Base-by-base conservation (phyloP, 2,113 vertebrate genomes). In the Pluvianellus socialis region DNA sequence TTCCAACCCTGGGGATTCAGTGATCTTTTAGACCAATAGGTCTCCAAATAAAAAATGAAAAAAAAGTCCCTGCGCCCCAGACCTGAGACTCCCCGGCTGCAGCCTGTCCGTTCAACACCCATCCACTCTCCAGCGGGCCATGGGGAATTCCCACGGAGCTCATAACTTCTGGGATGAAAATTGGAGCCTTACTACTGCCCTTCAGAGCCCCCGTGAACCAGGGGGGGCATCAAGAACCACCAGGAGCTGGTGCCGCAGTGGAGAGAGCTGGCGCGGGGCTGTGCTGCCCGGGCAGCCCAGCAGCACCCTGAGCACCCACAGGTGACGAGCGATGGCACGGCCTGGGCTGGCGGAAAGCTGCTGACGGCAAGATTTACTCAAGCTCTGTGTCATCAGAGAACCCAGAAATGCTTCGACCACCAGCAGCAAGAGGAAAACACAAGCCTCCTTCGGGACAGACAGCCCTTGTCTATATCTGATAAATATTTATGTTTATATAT, bases 231-330 rank as follows among this genome's bases (percentile, higher is more conserved):
- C n/a, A n/a, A 70, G 45, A 79, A 47, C 26, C 66, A 22, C 44
- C 21, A 56, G 0, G 10, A 84, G 45, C 30, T 23, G 3, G 9
- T 73, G 59, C 45, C 1, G 1, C 30, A 2, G 30, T 2, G 14
- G 42, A 8, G 14, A 33, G 44, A 30, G 10, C 58, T 15, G 33
- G 35, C 3, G 4, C 0, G 3, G 20, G 20, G 62, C 49, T 75
- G 33, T 32, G 77, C 35, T 23, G 40, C 40, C 27, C 19, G 3
- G 40, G 52, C 18, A 14, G 38, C 42, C 30, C 58, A 17, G 75
- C 38, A 75, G 42, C 50, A 86, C 6, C 49, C 49, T 24, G 49
- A 80, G 42, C 50, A 86, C 47, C 62, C 76, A 35, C 6, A 3
- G 1, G 4, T 13, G 70, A 30, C 0, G 8, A 44, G 32, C 4